A percentile compares a stretch with the other conserved stretches of the same genome.
Conservation (phyloP, 2,113 vertebrate genomes). For the Tichodroma muraria region DNA sequence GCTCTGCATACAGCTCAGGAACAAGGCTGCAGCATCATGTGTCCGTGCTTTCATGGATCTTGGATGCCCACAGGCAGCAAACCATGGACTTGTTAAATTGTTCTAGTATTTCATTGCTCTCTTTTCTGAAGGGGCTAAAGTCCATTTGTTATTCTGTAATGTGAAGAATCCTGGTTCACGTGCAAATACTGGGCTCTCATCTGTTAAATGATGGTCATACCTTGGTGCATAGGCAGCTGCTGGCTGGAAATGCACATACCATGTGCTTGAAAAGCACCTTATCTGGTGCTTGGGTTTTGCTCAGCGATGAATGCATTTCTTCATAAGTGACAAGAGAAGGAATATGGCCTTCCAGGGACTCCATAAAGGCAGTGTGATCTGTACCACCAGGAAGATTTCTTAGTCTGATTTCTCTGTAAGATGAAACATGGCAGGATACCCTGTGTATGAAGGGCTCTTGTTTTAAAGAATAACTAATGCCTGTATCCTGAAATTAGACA, state of each 20-base stretch:
- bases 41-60: neutral
- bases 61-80: neutral
- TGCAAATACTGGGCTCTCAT: neutral
- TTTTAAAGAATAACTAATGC: neutral
- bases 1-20: neutral
- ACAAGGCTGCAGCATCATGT: neutral
- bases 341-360: neutral
- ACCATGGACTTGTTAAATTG: neutral
- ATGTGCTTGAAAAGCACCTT: neutral
- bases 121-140: neutral
- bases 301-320: neutral
- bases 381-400: neutral
- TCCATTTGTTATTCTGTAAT: neutral
- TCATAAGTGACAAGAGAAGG: neutral
- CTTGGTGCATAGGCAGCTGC: neutral
- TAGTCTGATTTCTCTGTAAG: neutral
- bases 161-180: fast-evolving
- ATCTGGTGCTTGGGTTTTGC: neutral
- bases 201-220: neutral
- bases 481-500: neutral
- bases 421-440: neutral
- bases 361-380: neutral
- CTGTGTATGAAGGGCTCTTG: neutral
- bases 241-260: neutral
- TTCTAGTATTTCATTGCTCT: neutral